Evolutionary conservation across 2,888 invertebrate genomes (phyloP), one percentile per base, ranked within the genome.

Genomic region (Disparrhopalites patrizii): DNA sequence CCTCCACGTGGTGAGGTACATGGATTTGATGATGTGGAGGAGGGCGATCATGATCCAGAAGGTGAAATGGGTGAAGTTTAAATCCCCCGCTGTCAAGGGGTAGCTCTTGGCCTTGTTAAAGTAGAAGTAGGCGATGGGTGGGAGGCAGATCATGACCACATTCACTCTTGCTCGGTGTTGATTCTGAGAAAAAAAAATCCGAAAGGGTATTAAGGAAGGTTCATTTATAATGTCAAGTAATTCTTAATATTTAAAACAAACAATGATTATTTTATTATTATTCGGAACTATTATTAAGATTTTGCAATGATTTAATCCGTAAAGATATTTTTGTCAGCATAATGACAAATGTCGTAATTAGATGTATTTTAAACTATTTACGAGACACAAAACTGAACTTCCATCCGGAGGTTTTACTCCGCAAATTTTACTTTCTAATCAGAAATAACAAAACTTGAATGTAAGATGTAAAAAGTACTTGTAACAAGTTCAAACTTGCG

Each of bases 21-120:
- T 23, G 40, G 62, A 54, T 40, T 62, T 62, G 4, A 54, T 23
- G 3, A 30, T 40, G 20, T 62, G 62, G 13, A 62, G 23, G 7
- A 62, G 15, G 8, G 25, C 23, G 1, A 43, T 2, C 30, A 54
- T 38, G 13, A 62, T 2, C 54, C 62, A 62, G 20, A 62, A 62
- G 5, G 54, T 54, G n/a, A 62, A 62, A 3, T 15, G 25, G 13
- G 25, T 38, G n/a, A 43, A 56, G 18, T 62, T 38, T 0, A 15
- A n/a, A 13, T 62, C 54, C 1, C 40, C 23, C 20, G 54, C 38
- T 13, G 23, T 54, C 20, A 55, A 25, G 2, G 62, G 62, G 23
- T 54, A 62, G 25, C 31, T 62, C 25, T 18, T 38, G 15, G 20
- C 23, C 1, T 15, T 7, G 7, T 47, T 15, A 28, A 63, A 63